These are phyloP conservation scores for Acleris emargana DNA, from an alignment of 2,888 invertebrate species.

Conservation along the genomic window DNA sequence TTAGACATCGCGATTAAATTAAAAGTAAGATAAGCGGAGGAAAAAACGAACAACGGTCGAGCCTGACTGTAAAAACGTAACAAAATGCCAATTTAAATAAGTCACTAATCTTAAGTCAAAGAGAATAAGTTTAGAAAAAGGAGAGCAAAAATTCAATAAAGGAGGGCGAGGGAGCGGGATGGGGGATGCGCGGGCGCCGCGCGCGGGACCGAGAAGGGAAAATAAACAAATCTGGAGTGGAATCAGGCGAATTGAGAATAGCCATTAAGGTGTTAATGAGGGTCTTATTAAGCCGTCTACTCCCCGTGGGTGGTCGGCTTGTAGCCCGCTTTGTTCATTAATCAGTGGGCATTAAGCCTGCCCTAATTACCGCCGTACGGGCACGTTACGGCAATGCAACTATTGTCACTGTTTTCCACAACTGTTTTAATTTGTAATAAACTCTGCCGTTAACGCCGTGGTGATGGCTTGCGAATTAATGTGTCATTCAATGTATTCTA, in stretches of 20 bases:
- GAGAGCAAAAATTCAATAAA: slow-evolving; percentile 78
- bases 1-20: slow-evolving; percentile 65
- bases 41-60: slow-evolving; percentile 50
- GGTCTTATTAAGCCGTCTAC: slow-evolving; percentile 82
- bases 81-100: slow-evolving; percentile 81
- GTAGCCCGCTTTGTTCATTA: slow-evolving; percentile 75
- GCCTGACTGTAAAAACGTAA: slow-evolving; percentile 73
- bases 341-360: slow-evolving; percentile 73
- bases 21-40: slow-evolving; percentile 66
- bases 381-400: slow-evolving; percentile 21
- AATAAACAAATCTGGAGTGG: slow-evolving; percentile 77
- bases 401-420: slow-evolving; percentile 30
- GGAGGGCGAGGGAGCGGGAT: slow-evolving; percentile 63
- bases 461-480: slow-evolving; percentile 19
- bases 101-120: slow-evolving; percentile 82
- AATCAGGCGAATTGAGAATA: slow-evolving; percentile 82
- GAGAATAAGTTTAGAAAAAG: slow-evolving; percentile 80
- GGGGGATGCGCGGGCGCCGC: slow-evolving; percentile 52
- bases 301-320: slow-evolving; percentile 79
- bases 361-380: slow-evolving; percentile 69
- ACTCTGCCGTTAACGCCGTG: slow-evolving; percentile 17
- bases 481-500: slow-evolving; percentile 16
- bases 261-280: slow-evolving; percentile 84
- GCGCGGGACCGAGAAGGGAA: slow-evolving; percentile 59
- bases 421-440: slow-evolving; percentile 28